These are phyloP conservation scores for Sebastes cheni DNA, from an alignment of 2,797 vertebrate species.

Conservation along the genomic window DNA sequence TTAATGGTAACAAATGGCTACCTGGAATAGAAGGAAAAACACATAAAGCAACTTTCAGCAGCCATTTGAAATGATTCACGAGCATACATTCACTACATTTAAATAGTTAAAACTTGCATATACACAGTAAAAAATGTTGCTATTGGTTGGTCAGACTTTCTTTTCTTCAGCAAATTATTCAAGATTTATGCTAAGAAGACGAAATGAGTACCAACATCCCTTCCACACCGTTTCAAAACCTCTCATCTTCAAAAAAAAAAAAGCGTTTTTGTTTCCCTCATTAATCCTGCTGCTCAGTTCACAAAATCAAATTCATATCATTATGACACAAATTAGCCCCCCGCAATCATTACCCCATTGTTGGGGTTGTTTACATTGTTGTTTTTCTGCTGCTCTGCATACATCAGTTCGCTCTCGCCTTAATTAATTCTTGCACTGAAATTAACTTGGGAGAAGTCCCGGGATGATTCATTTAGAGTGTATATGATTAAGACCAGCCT, in stretches of 20 bases:
- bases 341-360: slow-evolving; percentile 55
- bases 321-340: slow-evolving; percentile 64
- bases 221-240: slow-evolving; percentile 4
- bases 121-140: not conserved
- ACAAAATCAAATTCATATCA: slow-evolving; percentile 52
- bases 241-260: slow-evolving; percentile 32
- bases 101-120: not conserved
- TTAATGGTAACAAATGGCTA: not conserved
- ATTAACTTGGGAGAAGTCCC: slow-evolving; percentile 71
- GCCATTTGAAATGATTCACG: not conserved
- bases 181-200: not conserved
- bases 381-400: slow-evolving; percentile 53
- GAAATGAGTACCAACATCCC: slow-evolving; percentile 2
- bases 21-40: not conserved
- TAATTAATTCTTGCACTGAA: slow-evolving; percentile 72
- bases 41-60: not conserved
- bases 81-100: not conserved
- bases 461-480: slow-evolving; percentile 70
- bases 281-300: slow-evolving; percentile 51
- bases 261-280: slow-evolving; percentile 32
- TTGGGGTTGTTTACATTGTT: slow-evolving; percentile 71
- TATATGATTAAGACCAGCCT: slow-evolving; percentile 75
- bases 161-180: not conserved
- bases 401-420: slow-evolving; percentile 47
- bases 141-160: not conserved